These are phyloP conservation scores for Xylocopa sonorina DNA, from an alignment of 1,140 invertebrate species.

Conservation along the genomic window DNA sequence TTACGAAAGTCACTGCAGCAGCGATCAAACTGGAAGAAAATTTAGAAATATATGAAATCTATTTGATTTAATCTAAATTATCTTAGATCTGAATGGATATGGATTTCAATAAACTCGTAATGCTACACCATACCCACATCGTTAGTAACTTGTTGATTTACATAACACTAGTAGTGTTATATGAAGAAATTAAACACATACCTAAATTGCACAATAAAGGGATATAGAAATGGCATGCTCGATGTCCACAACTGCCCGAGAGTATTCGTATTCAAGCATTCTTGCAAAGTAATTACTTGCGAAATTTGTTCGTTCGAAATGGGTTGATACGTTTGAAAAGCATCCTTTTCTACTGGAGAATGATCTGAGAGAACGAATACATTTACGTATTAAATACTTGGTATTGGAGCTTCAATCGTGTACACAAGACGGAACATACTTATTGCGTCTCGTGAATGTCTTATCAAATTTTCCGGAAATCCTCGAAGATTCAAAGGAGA, in stretches of 20 bases:
- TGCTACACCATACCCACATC: too few species aligned
- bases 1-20: conserved; percentile 85
- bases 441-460: conserved; percentile 68
- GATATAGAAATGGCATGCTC: conserved; percentile 85
- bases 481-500: conserved; percentile 80
- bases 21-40: conserved; percentile 82
- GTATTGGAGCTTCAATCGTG: not conserved
- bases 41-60: not conserved
- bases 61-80: too few species aligned
- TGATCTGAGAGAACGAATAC: conserved; percentile 32
- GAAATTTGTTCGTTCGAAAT: conserved; percentile 80
- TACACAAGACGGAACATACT: conserved; percentile 42
- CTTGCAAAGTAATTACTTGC: conserved; percentile 83
- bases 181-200: too few species aligned
- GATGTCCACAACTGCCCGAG: conserved; percentile 84
- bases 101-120: too few species aligned
- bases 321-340: conserved; percentile 63
- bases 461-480: conserved; percentile 78
- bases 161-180: too few species aligned
- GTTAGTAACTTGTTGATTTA: too few species aligned
- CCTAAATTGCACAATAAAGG: conserved; percentile 86
- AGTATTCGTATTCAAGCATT: conserved; percentile 84
- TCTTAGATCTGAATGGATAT: too few species aligned
- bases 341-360: not conserved
- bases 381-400: not conserved